These are phyloP conservation scores for Zele albiditarsus DNA, from an alignment of 2,888 invertebrate species.

Conservation along the genomic window DNA sequence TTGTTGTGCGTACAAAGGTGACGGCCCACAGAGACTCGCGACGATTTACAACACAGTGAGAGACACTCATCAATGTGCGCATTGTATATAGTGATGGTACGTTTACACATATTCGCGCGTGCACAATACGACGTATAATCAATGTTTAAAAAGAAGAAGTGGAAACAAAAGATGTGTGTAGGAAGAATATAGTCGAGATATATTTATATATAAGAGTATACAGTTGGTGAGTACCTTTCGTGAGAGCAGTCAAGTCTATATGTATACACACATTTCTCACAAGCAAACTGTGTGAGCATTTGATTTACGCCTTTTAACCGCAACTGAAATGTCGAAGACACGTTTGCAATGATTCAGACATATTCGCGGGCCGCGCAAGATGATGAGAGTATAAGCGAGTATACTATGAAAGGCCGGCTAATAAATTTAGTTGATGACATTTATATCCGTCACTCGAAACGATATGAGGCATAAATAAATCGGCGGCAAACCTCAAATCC, in stretches of 20 bases:
- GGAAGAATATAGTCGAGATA: too few relatives aligned
- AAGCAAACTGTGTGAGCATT: conserved; percentile 2
- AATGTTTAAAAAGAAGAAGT: background rate
- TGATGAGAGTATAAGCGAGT: background rate
- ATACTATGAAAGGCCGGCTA: conserved; percentile 31
- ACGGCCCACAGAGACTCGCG: background rate
- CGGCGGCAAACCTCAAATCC: conserved; percentile 42
- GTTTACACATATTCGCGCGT: background rate
- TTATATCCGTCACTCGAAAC: conserved; percentile 69
- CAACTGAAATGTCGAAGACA: conserved; percentile 44
- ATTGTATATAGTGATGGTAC: background rate
- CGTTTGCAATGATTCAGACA: conserved; percentile 45
- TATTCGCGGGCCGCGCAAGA: conserved; percentile 33
- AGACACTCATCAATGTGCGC: background rate
- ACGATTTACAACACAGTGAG: conserved; percentile 14
- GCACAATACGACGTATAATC: background rate
- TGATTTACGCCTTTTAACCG: conserved; percentile 40
- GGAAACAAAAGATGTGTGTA: background rate
- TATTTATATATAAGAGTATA: too few relatives aligned
- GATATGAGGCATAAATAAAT: conserved; percentile 69
- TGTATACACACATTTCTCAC: background rate
- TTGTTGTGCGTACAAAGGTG: conserved; percentile 23
- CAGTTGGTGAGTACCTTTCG: too few relatives aligned
- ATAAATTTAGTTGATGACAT: conserved; percentile 66
- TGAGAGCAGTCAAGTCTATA: background rate